A percentile compares a stretch with the other conserved stretches of the same genome.
Conservation (phyloP, 2,888 invertebrate genomes). For the Sicus ferrugineus region DNA sequence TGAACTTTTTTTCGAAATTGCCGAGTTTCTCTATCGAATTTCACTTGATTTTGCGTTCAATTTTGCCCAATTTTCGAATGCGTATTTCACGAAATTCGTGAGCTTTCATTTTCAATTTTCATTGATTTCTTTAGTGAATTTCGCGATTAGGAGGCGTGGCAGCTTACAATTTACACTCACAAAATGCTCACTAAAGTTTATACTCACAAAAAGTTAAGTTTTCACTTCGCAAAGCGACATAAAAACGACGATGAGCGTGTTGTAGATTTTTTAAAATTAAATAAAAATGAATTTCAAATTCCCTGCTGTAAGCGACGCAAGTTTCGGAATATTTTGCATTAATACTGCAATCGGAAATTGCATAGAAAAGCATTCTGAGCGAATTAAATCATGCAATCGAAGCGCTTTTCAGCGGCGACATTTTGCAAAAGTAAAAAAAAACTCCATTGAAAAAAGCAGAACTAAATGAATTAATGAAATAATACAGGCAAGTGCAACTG, state of each 20-base stretch:
- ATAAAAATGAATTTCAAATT: too few relatives aligned
- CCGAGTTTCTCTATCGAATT: neutral
- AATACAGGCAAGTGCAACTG: constrained; percentile 8
- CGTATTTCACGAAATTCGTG: neutral
- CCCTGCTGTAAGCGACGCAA: too few relatives aligned
- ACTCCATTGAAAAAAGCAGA: neutral
- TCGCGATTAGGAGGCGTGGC: too few relatives aligned
- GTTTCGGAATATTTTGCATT: too few relatives aligned
- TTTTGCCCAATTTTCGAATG: neutral
- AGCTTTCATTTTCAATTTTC: neutral
- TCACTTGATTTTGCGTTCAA: neutral
- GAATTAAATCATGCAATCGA: neutral
- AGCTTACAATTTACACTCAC: too few relatives aligned
- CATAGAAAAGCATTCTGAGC: too few relatives aligned
- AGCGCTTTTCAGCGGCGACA: constrained; percentile 18
- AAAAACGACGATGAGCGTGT: too few relatives aligned
- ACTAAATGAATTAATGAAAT: neutral
- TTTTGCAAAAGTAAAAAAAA: neutral
- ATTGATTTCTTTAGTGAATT: too few relatives aligned
- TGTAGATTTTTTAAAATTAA: too few relatives aligned
- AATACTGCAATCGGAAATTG: neutral
- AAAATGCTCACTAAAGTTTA: too few relatives aligned
- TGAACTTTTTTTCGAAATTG: neutral
- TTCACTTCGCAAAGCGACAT: too few relatives aligned
- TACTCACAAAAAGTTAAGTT: too few relatives aligned